Conservation (phyloP, 1,140 invertebrate species). For the Adoxophyes honmai region DNA sequence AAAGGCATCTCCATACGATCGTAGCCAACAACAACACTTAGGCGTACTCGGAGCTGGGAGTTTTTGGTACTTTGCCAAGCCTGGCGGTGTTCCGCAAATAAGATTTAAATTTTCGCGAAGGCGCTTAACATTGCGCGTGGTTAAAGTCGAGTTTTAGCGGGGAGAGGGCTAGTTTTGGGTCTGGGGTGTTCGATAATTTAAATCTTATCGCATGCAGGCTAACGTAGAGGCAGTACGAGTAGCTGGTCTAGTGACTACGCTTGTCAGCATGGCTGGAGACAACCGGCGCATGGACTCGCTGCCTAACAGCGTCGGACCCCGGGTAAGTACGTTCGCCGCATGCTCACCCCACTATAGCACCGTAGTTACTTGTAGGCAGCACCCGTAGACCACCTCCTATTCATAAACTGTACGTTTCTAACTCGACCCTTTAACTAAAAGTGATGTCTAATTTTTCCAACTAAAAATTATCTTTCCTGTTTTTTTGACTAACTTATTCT, state of each 20-base stretch:
- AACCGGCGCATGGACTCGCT: slow-evolving; percentile 66
- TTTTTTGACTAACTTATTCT: too few relatives aligned
- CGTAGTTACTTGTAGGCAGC: too few relatives aligned
- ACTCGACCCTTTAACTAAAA: too few relatives aligned
- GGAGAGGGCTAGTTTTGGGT: not conserved
- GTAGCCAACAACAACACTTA: slow-evolving; percentile 1
- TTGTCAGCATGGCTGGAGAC: slow-evolving; percentile 84
- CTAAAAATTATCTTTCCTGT: too few relatives aligned
- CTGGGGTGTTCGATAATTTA: slow-evolving; percentile 57
- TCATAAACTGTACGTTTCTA: too few relatives aligned
- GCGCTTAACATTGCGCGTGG: slow-evolving; percentile 13
- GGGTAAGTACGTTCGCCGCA: slow-evolving; percentile 56
- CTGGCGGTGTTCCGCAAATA: slow-evolving; percentile 44
- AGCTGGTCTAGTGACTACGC: slow-evolving; percentile 85
- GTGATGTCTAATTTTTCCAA: too few relatives aligned
- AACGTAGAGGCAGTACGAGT: slow-evolving; percentile 84
- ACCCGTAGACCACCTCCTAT: too few relatives aligned
- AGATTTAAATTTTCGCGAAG: slow-evolving; percentile 68
- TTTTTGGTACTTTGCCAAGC: slow-evolving; percentile 45
- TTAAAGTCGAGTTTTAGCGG: too few relatives aligned
- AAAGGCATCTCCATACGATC: slow-evolving; percentile 35
- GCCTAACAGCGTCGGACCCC: slow-evolving; percentile 71
- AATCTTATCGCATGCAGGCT: slow-evolving; percentile 76
- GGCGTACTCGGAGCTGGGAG: slow-evolving; percentile 27
- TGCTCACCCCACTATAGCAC: slow-evolving; percentile 16